Evolutionary conservation across 2,888 invertebrate species (phyloP).

Genomic region (Pheosia tremula): DNA sequence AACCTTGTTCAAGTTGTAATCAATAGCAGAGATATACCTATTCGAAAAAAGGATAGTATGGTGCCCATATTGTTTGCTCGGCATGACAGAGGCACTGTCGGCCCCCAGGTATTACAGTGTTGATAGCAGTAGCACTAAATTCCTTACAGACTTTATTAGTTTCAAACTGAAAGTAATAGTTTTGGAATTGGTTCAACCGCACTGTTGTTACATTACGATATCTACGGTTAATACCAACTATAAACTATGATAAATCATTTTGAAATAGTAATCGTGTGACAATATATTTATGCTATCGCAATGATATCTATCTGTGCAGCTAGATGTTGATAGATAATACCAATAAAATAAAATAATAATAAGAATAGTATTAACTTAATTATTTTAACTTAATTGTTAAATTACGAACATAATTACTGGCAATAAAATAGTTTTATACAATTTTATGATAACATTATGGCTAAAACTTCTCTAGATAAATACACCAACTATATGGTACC

Average conservation of each 20-base stretch:
- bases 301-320: not conserved
- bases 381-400: too few species aligned
- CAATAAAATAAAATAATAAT: too few species aligned
- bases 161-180: not conserved
- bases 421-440: too few species aligned
- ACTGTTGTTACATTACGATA: not conserved
- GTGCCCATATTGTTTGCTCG: too few species aligned
- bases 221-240: too few species aligned
- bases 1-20: not conserved
- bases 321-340: not conserved
- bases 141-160: slow-evolving; percentile 3
- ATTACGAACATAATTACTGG: too few species aligned
- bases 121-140: slow-evolving; percentile 3
- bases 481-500: too few species aligned
- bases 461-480: too few species aligned
- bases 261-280: not conserved
- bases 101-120: not conserved
- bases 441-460: too few species aligned
- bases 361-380: too few species aligned
- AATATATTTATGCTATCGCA: not conserved
- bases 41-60: too few species aligned
- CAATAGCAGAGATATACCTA: not conserved
- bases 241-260: not conserved
- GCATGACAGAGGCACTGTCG: too few species aligned
- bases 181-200: slow-evolving; percentile 1